Evolutionary conservation across 1,140 invertebrate species (phyloP).

Genomic region (Gryon sp.): DNA sequence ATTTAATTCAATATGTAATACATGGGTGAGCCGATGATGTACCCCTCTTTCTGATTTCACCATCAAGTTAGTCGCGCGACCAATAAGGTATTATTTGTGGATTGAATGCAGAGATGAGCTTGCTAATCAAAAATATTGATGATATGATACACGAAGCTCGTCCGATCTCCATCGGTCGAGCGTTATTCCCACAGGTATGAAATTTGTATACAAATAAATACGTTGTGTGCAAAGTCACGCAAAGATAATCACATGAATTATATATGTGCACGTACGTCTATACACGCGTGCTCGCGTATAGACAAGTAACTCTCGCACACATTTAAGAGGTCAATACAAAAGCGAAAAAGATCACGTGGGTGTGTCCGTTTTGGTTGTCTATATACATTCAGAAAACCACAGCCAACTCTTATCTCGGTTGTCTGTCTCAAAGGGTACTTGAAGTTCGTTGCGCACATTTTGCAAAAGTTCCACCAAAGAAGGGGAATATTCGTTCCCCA

Average conservation of each 20-base stretch:
- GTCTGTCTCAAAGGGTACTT: slow-evolving; percentile 43
- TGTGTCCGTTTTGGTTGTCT: slow-evolving; percentile 39
- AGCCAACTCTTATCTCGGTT: slow-evolving; percentile 33
- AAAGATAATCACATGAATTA: slow-evolving; percentile 62
- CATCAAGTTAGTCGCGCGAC: neutral
- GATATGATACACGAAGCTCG: slow-evolving; percentile 30
- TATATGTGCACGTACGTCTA: slow-evolving; percentile 51
- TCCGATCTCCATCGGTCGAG: slow-evolving; percentile 18
- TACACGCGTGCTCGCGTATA: slow-evolving; percentile 35
- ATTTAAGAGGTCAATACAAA: slow-evolving; percentile 2
- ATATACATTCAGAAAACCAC: slow-evolving; percentile 40
- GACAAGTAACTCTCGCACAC: slow-evolving; percentile 9
- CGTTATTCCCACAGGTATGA: slow-evolving; percentile 56
- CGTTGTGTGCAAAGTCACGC: slow-evolving; percentile 61
- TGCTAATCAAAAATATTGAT: slow-evolving; percentile 58
- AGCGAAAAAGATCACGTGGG: slow-evolving; percentile 33
- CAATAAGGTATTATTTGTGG: slow-evolving; percentile 46
- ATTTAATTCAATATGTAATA: slow-evolving; percentile 37
- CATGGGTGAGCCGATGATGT: neutral
- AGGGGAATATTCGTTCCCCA: too few species aligned
- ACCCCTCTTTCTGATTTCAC: neutral
- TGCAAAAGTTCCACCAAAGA: too few species aligned
- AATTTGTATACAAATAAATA: slow-evolving; percentile 62
- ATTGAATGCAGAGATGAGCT: slow-evolving; percentile 28
- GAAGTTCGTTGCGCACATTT: too few species aligned